A percentile compares a stretch with the other conserved stretches of the same genome.
Evolutionary conservation across 2,888 invertebrate species (phyloP).

Genomic region (Netelia virgata): DNA sequence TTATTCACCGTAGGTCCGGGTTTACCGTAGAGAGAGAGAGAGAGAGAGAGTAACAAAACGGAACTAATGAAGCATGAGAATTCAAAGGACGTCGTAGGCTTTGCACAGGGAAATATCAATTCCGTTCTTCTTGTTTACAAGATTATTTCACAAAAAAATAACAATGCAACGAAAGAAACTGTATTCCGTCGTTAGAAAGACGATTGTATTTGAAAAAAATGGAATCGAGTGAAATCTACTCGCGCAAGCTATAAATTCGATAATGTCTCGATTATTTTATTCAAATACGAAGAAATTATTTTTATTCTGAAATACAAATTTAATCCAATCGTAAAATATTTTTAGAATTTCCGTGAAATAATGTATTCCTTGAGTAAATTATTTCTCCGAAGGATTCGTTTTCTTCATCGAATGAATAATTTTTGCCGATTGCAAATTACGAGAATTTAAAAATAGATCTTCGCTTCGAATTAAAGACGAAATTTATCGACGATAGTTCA

Average conservation of each 20-base stretch:
- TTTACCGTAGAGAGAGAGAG: not conserved
- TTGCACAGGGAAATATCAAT: not conserved
- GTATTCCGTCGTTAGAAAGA: not conserved
- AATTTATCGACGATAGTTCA: no score
- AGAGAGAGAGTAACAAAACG: slow-evolving; percentile 21
- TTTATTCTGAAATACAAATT: no score
- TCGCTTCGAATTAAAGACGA: no score
- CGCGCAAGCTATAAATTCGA: not conserved
- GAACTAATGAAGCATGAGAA: slow-evolving; percentile 40
- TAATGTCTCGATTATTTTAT: not conserved
- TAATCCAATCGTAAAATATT: not conserved
- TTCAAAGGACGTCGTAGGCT: not conserved
- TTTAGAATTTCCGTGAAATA: not conserved
- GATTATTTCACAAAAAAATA: no score
- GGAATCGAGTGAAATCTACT: no score
- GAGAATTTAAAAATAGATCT: no score
- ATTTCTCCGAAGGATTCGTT: no score
- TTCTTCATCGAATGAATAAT: no score
- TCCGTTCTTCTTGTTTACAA: not conserved
- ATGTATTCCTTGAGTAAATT: no score
- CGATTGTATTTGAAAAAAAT: no score
- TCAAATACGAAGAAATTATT: not conserved
- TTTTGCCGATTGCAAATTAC: no score
- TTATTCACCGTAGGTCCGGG: slow-evolving; percentile 6
- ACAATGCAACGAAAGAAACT: no score